Percentiles rank a stretch among this genome's conserved stretches.
Conservation (phyloP, 2,888 invertebrate genomes). For the Eurois occulta region DNA sequence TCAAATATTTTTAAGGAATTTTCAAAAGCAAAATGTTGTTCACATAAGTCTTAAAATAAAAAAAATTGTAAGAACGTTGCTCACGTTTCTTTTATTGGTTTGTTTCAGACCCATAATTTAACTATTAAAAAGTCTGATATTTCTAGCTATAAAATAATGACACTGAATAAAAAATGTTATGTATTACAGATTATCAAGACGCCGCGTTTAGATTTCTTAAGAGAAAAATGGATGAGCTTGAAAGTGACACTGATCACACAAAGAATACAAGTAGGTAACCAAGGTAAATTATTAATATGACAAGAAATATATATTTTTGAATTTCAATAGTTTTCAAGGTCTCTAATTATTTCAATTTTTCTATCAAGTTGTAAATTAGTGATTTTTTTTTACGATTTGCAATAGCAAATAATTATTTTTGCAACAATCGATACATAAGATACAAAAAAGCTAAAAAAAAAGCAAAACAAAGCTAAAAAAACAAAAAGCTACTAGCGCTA, state of each 20-base stretch:
- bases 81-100: not conserved
- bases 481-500: too few relatives aligned
- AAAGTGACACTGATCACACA: not conserved
- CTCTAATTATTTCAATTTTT: not conserved
- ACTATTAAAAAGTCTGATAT: not conserved
- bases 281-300: conserved; percentile 10
- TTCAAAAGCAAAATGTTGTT: not conserved
- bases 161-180: not conserved
- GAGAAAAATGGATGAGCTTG: not conserved
- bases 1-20: not conserved
- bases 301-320: not conserved
- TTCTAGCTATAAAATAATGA: not conserved
- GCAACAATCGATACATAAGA: not conserved
- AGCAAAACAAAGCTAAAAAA: too few relatives aligned
- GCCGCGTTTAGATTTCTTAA: conserved; percentile 8
- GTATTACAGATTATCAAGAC: conserved; percentile 15
- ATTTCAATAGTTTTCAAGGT: not conserved
- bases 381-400: not conserved
- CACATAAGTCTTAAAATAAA: not conserved
- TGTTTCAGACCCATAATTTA: not conserved
- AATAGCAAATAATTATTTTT: not conserved
- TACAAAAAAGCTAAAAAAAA: too few relatives aligned
- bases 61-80: not conserved
- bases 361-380: not conserved
- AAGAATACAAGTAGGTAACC: not conserved